Percentiles rank a stretch among this genome's conserved stretches.
phyloP scores from a whole-genome alignment of 37 sponge, comb jelly and placozoan species.

The Halisarca cf. caerulea region DNA sequence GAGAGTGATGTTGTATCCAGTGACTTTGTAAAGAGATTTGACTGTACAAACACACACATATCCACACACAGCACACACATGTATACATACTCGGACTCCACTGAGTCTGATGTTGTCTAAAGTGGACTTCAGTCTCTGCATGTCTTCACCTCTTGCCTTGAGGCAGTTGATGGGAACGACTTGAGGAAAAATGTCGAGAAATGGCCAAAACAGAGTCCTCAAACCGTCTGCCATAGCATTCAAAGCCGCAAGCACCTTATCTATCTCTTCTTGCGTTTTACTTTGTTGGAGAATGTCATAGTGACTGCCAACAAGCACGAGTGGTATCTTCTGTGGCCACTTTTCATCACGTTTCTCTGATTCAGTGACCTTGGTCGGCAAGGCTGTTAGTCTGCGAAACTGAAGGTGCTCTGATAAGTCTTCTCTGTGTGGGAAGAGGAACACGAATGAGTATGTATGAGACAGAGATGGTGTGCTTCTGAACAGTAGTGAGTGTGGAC shows the following conservation, averaged over 20 bases:
- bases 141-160: constrained; percentile 48
- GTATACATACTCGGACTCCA: constrained; percentile 40
- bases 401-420: too few species aligned
- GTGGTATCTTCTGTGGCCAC: constrained; percentile 62
- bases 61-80: background rate
- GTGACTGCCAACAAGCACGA: constrained; percentile 75
- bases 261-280: constrained; percentile 16
- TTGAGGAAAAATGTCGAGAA: constrained; percentile 48
- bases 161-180: constrained; percentile 64
- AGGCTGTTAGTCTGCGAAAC: too few species aligned
- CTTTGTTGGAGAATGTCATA: constrained; percentile 38
- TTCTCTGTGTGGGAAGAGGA: too few species aligned
- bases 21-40: too few species aligned
- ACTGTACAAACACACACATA: background rate
- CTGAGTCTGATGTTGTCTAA: constrained; percentile 40
- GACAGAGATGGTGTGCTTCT: too few species aligned
- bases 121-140: constrained; percentile 55
- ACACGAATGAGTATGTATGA: too few species aligned
- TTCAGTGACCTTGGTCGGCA: too few species aligned
- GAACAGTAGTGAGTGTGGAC: background rate
- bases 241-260: background rate
- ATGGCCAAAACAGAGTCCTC: constrained; percentile 41
- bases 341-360: background rate
- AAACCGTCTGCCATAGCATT: constrained; percentile 51
- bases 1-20: too few species aligned